Percentiles rank a stretch among this genome's conserved stretches.
phyloP scores from a whole-genome alignment of 1,140 invertebrate species.

The Battus philenor region DNA sequence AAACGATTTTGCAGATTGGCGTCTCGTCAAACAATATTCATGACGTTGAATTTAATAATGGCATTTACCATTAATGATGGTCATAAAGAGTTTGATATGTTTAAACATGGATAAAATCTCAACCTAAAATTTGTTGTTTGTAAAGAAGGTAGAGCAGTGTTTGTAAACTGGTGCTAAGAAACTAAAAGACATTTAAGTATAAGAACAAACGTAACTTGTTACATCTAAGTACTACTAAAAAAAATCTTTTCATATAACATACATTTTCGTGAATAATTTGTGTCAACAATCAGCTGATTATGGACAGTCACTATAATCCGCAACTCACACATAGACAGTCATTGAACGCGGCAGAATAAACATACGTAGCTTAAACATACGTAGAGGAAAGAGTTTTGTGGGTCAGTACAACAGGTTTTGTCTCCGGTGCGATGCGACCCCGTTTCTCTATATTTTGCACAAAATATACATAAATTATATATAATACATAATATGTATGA shows the following conservation, averaged over 20 bases:
- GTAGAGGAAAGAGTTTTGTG: constrained; percentile 33
- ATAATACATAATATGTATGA: too few species aligned
- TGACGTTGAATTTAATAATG: too few species aligned
- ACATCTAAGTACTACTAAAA: background rate
- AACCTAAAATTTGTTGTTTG: too few species aligned
- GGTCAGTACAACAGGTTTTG: constrained; percentile 36
- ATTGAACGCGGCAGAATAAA: constrained; percentile 23
- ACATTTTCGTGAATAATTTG: too few species aligned
- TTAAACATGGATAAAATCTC: too few species aligned
- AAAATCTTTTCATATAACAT: too few species aligned
- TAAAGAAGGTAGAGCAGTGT: background rate
- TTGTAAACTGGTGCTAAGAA: background rate
- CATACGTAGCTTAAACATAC: constrained; percentile 18
- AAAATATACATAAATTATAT: constrained; percentile 1
- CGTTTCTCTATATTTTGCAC: constrained; percentile 21
- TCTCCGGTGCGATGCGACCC: constrained; percentile 20
- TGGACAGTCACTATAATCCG: constrained; percentile 19
- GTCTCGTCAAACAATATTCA: too few species aligned
- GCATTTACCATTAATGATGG: too few species aligned
- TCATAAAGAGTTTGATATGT: too few species aligned
- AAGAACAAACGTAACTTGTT: background rate
- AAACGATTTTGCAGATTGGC: too few species aligned
- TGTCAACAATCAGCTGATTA: constrained; percentile 13
- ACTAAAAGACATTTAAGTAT: too few species aligned
- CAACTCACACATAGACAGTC: constrained; percentile 22